phyloP scores from a whole-genome alignment of 2,888 invertebrate genomes.

The Drosophila flavopinicola region DNA sequence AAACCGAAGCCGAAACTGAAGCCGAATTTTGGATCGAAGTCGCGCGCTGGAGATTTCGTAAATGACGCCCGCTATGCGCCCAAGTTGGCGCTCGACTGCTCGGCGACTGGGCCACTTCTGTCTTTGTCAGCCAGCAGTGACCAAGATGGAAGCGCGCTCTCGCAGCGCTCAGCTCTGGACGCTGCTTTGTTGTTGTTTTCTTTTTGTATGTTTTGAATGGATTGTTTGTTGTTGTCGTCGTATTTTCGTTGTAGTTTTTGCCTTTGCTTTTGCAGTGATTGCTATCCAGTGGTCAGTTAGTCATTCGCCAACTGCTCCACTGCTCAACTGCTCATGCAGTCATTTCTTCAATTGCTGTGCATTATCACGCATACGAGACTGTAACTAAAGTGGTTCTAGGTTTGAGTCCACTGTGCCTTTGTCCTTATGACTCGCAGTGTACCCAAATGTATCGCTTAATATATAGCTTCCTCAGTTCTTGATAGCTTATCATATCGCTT shows the following conservation, averaged over 20 bases:
- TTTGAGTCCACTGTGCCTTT: slow-evolving; percentile 13
- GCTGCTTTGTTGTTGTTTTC: slow-evolving; percentile 11
- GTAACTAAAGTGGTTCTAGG: background rate
- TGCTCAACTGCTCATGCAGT: slow-evolving; percentile 31
- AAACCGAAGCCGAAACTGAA: slow-evolving; percentile 25
- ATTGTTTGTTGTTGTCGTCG: slow-evolving; percentile 38
- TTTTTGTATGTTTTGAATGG: slow-evolving; percentile 30
- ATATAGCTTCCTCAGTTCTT: background rate
- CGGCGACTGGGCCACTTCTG: slow-evolving; percentile 26
- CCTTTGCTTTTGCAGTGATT: slow-evolving; percentile 40
- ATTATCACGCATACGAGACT: slow-evolving; percentile 26
- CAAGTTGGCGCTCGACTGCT: slow-evolving; percentile 69
- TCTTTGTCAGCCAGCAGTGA: slow-evolving; percentile 22
- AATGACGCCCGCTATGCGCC: slow-evolving; percentile 68
- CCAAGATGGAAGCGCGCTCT: slow-evolving; percentile 38
- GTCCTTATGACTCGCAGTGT: background rate
- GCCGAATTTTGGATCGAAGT: slow-evolving; percentile 31
- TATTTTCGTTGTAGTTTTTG: slow-evolving; percentile 32
- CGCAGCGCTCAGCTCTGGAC: slow-evolving; percentile 10
- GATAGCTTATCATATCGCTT: slow-evolving; percentile 63
- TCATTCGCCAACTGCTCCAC: slow-evolving; percentile 37
- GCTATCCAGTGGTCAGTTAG: slow-evolving; percentile 43
- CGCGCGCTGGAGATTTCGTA: slow-evolving; percentile 32
- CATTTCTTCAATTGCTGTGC: slow-evolving; percentile 45
- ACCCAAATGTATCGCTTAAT: slow-evolving; percentile 29